Base-by-base conservation (phyloP, 92 coral and sea anemone species). In the Epizoanthus illoricatus region DNA sequence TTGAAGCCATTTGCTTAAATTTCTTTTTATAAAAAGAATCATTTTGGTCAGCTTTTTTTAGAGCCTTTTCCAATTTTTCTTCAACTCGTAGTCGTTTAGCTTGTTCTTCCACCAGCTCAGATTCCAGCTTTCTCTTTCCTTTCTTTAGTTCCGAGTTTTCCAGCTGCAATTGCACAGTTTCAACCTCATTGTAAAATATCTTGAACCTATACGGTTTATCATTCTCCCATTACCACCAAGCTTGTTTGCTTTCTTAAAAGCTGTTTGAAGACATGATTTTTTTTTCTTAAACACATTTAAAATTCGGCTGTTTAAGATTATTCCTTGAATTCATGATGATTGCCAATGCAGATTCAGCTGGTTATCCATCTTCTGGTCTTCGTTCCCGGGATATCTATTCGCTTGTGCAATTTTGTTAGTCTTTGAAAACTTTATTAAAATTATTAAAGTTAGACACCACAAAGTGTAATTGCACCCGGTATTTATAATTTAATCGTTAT, bases 191-290 rank as follows among this genome's bases (percentile, higher is more conserved):
- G 42, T 52, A 85, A 47, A 24, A 75, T 40, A 76, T 33, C 45
- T 75, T 78, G 61, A 76, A 67, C 60, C 60, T 47, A 70, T 76
- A 84, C 56, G 69, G 83, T n/a, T 85, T 47, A 55, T 82, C 84
- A 68, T 81, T 86, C 67, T 81, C 63, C 86, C 90, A 86, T 80
- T 81, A 49, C 81, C 81, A 20, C 81, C 85, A 40, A 76, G 56
- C 71, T 47, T 73, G 47, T 76, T 86, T 23, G 74, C 89, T 56
- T 62, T 68, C 76, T 78, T 85, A 67, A 20, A 85, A 9, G 76
- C 79, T 20, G 75, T 39, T 60, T 74, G 69, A 65, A 85, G 75
- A 66, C 23, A 28, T 39, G 65, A 59, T 0, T 40, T 66, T 49
- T 76, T 85, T 60, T 85, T 71, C 66, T 75, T 55, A 58, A 60